phyloP scores from a whole-genome alignment of 2,888 invertebrate species.

The Catocala sponsa region DNA sequence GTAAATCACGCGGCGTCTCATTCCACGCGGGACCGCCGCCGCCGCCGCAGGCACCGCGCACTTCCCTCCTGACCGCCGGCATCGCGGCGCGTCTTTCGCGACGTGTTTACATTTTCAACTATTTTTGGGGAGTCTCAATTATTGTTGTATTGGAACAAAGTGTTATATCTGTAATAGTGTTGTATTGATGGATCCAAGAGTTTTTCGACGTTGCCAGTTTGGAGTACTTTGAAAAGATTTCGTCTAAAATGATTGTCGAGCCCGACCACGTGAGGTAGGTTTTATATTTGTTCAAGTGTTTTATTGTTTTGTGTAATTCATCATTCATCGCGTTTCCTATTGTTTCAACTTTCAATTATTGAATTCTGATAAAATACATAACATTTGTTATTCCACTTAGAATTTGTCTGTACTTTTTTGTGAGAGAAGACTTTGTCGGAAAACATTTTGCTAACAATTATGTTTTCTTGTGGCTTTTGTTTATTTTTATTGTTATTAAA shows the following conservation, averaged over 20 bases:
- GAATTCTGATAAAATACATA: constrained; percentile 19
- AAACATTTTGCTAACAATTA: background rate
- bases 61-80: constrained; percentile 83
- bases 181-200: constrained; percentile 79
- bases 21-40: constrained; percentile 88
- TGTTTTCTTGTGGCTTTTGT: background rate
- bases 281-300: constrained; percentile 74
- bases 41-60: constrained; percentile 86
- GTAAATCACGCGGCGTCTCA: constrained; percentile 88
- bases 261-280: constrained; percentile 86
- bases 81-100: constrained; percentile 85
- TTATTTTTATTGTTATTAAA: background rate
- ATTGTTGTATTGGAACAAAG: constrained; percentile 73
- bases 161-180: constrained; percentile 70
- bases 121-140: constrained; percentile 74
- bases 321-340: constrained; percentile 50
- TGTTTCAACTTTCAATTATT: constrained; percentile 40
- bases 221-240: constrained; percentile 80
- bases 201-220: constrained; percentile 67
- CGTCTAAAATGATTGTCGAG: constrained; percentile 86
- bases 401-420: constrained; percentile 12
- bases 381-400: constrained; percentile 23
- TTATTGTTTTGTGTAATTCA: constrained; percentile 60
- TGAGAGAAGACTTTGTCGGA: constrained; percentile 10
- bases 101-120: constrained; percentile 82